Percentiles rank a stretch among this genome's conserved stretches.
phyloP scores from a whole-genome alignment of 2,888 invertebrate species.

The Melinopterus prodromus region DNA sequence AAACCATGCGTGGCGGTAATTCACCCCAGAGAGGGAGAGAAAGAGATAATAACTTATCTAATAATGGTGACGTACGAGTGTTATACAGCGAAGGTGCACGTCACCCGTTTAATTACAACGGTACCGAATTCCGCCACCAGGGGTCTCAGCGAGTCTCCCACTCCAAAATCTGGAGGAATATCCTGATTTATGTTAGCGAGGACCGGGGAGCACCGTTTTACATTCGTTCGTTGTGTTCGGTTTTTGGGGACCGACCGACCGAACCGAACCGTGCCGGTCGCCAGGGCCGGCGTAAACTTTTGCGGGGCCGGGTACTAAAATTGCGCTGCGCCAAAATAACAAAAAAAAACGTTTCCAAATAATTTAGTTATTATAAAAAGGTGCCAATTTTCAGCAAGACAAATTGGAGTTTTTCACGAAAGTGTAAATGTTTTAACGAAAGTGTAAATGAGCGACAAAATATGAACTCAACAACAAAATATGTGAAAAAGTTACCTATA shows the following conservation, averaged over 20 bases:
- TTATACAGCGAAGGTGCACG: slow-evolving; percentile 6
- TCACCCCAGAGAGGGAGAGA: background rate
- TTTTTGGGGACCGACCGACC: slow-evolving; percentile 13
- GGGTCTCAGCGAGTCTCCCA: background rate
- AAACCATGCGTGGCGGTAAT: background rate
- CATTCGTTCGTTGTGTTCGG: slow-evolving; percentile 21
- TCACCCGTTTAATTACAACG: slow-evolving; percentile 20
- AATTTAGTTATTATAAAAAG: too few species aligned
- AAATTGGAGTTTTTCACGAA: too few species aligned
- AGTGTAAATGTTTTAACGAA: too few species aligned
- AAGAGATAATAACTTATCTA: slow-evolving; percentile 22
- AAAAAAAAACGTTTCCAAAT: too few species aligned
- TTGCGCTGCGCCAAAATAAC: too few species aligned
- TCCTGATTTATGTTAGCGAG: slow-evolving; percentile 18
- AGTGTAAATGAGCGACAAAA: too few species aligned
- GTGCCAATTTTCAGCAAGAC: too few species aligned
- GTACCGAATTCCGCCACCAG: slow-evolving; percentile 18
- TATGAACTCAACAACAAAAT: too few species aligned
- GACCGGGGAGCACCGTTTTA: slow-evolving; percentile 9
- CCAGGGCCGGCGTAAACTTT: too few species aligned
- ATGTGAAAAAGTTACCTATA: too few species aligned
- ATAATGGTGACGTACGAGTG: slow-evolving; percentile 11
- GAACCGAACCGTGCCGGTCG: background rate
- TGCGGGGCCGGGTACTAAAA: too few species aligned
- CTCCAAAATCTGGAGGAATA: slow-evolving; percentile 21